These are phyloP conservation scores for Scrobipalpa atriplicella DNA, from an alignment of 2,888 invertebrate species.

Conservation along the genomic window DNA sequence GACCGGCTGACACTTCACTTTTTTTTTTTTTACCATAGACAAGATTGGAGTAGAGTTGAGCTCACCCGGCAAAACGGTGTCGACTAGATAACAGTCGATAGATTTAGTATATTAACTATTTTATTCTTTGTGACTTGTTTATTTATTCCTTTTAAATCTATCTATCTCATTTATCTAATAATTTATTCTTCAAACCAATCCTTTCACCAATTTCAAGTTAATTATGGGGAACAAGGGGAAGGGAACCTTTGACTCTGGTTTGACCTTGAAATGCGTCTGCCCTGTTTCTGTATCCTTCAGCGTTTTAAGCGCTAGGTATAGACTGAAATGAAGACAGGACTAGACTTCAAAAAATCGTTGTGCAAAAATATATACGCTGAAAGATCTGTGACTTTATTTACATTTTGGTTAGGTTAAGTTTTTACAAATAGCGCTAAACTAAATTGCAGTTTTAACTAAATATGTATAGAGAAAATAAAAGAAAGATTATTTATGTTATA, in stretches of 20 bases:
- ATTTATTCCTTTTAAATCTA: no score
- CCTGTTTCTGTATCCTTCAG: background rate
- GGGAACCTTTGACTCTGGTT: background rate
- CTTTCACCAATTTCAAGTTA: no score
- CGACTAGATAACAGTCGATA: background rate
- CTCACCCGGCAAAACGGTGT: background rate
- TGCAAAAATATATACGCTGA: background rate
- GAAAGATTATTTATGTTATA: no score
- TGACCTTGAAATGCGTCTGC: background rate
- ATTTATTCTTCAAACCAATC: no score
- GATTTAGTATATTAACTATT: background rate
- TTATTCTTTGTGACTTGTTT: no score
- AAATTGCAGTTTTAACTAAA: no score
- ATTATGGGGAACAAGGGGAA: no score
- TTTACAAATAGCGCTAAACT: no score
- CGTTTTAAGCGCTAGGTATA: constrained; percentile 3
- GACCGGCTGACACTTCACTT: constrained; percentile 1
- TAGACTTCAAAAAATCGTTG: background rate
- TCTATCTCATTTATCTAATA: no score
- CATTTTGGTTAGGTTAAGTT: no score
- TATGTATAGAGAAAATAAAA: no score
- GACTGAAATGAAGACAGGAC: background rate
- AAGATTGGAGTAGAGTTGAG: constrained; percentile 32
- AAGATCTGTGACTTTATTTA: background rate
- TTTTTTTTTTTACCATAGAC: constrained; percentile 22